Percentiles rank a stretch among this genome's conserved stretches.
phyloP scores from a whole-genome alignment of 2,888 invertebrate genomes.

The Drosophila robusta region DNA sequence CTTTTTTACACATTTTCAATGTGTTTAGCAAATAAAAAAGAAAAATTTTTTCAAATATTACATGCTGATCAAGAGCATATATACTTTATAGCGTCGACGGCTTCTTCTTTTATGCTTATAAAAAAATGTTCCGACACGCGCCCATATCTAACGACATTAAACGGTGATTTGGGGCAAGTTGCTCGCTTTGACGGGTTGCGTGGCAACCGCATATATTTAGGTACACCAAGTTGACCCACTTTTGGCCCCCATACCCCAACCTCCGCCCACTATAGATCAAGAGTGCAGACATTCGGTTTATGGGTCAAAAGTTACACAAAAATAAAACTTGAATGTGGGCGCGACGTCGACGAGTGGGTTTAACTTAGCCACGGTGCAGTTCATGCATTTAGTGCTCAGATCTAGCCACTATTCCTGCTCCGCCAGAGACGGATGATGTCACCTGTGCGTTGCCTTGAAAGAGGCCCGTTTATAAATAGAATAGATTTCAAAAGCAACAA shows the following conservation, averaged over 20 bases:
- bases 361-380: constrained; percentile 7
- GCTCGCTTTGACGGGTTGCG: constrained; percentile 56
- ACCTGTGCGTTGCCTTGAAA: constrained; percentile 24
- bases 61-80: too few species aligned
- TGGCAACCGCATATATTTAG: constrained; percentile 31
- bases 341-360: constrained; percentile 12
- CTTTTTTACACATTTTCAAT: too few species aligned
- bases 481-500: constrained; percentile 27
- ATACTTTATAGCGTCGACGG: too few species aligned
- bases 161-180: constrained; percentile 10
- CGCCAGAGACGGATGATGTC: constrained; percentile 50
- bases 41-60: too few species aligned
- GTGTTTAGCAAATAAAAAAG: too few species aligned
- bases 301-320: constrained; percentile 19
- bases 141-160: neutral
- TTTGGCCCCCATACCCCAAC: constrained; percentile 25
- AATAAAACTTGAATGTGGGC: constrained; percentile 4
- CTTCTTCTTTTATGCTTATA: too few species aligned
- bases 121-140: neutral
- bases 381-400: constrained; percentile 19
- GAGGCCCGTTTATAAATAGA: constrained; percentile 37
- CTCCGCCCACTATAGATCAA: constrained; percentile 14
- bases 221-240: constrained; percentile 56
- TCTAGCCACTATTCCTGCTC: neutral
- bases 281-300: neutral